phyloP scores from a whole-genome alignment of 2,888 invertebrate genomes.

The Nematopogon swammerdamellus region DNA sequence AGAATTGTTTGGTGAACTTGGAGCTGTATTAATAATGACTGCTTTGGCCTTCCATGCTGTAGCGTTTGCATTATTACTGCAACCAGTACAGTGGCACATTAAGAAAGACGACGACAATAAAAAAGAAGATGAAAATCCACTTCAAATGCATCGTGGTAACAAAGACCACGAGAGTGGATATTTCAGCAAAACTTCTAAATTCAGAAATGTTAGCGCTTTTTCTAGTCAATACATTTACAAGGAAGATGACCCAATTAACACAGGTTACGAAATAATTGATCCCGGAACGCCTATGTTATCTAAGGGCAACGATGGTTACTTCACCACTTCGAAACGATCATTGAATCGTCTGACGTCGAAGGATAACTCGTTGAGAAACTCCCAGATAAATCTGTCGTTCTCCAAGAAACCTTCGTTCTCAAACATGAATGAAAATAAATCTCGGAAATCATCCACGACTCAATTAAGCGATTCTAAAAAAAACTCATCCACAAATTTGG shows the following conservation, averaged over 20 bases:
- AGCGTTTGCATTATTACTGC: conserved; percentile 63
- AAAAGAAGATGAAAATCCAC: conserved; percentile 14
- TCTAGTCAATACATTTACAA: conserved; percentile 65
- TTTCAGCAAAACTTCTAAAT: conserved; percentile 34
- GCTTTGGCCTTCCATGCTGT: conserved; percentile 66
- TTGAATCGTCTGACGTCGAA: conserved; percentile 36
- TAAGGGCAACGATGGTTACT: conserved; percentile 61
- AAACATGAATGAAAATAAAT: conserved; percentile 40
- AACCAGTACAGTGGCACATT: conserved; percentile 73
- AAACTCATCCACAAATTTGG: conserved; percentile 38
- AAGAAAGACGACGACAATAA: conserved; percentile 31
- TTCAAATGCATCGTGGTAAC: conserved; percentile 17
- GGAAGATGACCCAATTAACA: conserved; percentile 59
- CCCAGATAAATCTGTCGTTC: conserved; percentile 28
- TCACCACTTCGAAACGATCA: conserved; percentile 48
- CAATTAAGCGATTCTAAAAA: conserved; percentile 50
- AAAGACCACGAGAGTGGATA: conserved; percentile 30
- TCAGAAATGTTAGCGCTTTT: conserved; percentile 44
- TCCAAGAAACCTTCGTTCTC: conserved; percentile 48
- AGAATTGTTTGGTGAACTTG: conserved; percentile 59
- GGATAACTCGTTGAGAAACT: conserved; percentile 40
- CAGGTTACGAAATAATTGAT: conserved; percentile 64
- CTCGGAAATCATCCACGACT: conserved; percentile 41
- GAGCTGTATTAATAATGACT: conserved; percentile 63
- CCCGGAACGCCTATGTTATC: conserved; percentile 68